Base-by-base conservation (phyloP, 92 coral and sea anemone genomes). In the Blastomussa wellsi region DNA sequence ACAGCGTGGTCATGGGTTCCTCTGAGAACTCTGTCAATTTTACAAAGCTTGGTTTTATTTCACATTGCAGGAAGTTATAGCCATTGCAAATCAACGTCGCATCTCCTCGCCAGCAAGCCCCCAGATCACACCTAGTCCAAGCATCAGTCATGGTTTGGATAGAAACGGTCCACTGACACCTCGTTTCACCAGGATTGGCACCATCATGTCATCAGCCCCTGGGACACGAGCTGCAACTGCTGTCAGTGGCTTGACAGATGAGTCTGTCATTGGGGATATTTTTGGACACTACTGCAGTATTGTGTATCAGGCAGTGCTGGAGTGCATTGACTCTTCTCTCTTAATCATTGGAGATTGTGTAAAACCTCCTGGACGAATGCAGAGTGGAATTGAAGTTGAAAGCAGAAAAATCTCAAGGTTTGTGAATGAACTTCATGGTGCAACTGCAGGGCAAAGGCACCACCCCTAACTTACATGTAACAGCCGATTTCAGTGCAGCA, bases 211-310 rank as follows among this genome's bases (percentile, higher is more conserved):
- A 3, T 85, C 96, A 32, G 95, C 95, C 0, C 92, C 93, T 35
- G 95, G 86, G 19, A 93, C 95, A 17, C 91, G 98, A 38, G 91
- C 91, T 14, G 95, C 89, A 41, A 96, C 99, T 47, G 95, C 94
- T 42, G 94, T 96, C 62, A 96, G 99, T 79, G 99, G 99, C 52
- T 86, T 96, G 68, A 95, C 99, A 67, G 99, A 96, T 65, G 99
- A 96, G 90, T 89, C 97, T 38, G 93, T 96, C 55, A 93, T 95
- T 74, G 97, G 98, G 29, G 99, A 96, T 73, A 96, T 96, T 49
- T 96, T 95, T 78, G 96, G 98, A 44, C 95, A 95, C 81, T 96
- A 94, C 79, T 96, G 99, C 72, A 89, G 99, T 76, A 66, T 95
- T 78, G 99, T 95, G 26, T 95, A 93, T 79, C 88, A 90, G 51